Evolutionary conservation across 2,113 vertebrate genomes (phyloP), one percentile per base, ranked within the genome.

Genomic region (Bufo gargarizans): DNA sequence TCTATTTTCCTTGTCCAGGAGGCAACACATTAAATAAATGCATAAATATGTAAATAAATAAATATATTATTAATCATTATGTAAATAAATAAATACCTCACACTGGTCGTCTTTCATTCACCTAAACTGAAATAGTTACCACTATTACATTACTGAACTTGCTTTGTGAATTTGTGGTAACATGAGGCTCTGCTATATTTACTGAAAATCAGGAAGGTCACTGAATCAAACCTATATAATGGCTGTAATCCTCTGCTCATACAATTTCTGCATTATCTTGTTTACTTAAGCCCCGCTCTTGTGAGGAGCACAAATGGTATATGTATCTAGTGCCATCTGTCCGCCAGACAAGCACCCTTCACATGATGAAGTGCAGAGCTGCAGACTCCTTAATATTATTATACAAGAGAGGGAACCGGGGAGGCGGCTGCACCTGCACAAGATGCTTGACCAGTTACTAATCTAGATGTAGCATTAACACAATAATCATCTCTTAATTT

Each of bases 401-500:
- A 88, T 49, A 45, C 9, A 2, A 53, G 71, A 77, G 55, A 47
- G 47, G 45, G 61, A 59, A 50, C 55, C 79, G 59, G 17, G 50
- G 78, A 83, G 53, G 53, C 63, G 58, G 53, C 81, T 88, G 87
- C 87, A 84, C 87, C 87, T 88, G 87, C 87, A 83, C 80, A 20
- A 14, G 10, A 53, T 55, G 80, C 61, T 74, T 55, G 71, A 63
- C 72, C 69, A 53, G 14, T 83, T 49, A 83, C 69, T 49, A 61
- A 88, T 77, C 67, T 76, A 88, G 69, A 82, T 67, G 80, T 82
- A 77, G 80, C 81, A 88, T 88, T 88, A 88, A 83, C 87, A 88
- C 87, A 88, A 88, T 88, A 83, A 88, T 83, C 56, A 83, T 88
- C 82, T 82, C 87, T 67, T 76, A 88, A 88, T 88, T 88, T 55